A percentile compares a stretch with the other conserved stretches of the same genome.
phyloP scores from a whole-genome alignment of 2,888 invertebrate species.

The Andrena chrysosceles region DNA sequence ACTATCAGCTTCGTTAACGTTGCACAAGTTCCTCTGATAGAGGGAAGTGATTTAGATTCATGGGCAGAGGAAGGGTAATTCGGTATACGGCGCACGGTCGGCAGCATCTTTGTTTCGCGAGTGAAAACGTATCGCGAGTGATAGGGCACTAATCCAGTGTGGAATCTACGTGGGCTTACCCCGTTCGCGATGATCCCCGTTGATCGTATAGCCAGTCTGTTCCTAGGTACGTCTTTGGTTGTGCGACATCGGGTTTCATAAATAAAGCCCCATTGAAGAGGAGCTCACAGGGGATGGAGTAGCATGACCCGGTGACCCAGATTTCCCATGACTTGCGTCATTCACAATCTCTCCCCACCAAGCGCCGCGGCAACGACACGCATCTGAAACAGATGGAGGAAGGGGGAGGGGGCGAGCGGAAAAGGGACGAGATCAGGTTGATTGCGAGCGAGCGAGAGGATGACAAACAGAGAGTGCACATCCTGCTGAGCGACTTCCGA shows the following conservation, averaged over 20 bases:
- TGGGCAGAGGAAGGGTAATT: background rate
- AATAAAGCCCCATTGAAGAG: conserved; percentile 83
- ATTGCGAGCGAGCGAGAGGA: conserved; percentile 30
- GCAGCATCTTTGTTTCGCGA: conserved; percentile 6
- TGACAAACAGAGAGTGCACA: conserved; percentile 45
- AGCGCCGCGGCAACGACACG: conserved; percentile 62
- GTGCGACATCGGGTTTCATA: conserved; percentile 77
- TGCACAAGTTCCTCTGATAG: too few relatives aligned
- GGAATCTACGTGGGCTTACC: too few relatives aligned
- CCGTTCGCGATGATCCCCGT: background rate
- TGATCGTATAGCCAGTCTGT: conserved; percentile 24
- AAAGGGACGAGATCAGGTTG: conserved; percentile 38
- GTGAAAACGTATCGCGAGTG: conserved; percentile 19
- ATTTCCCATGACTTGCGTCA: conserved; percentile 83
- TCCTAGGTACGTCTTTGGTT: conserved; percentile 59
- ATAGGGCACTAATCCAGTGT: background rate
- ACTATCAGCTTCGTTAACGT: too few relatives aligned
- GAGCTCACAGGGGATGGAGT: conserved; percentile 76
- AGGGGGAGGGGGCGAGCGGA: conserved; percentile 30
- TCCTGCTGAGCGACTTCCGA: conserved; percentile 35
- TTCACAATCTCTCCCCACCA: conserved; percentile 82
- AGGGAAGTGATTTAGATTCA: background rate
- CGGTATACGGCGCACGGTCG: too few relatives aligned
- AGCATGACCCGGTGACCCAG: conserved; percentile 83
- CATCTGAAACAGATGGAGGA: conserved; percentile 58